A percentile compares a stretch with the other conserved stretches of the same genome.
Evolutionary conservation across 2,888 invertebrate genomes (phyloP).

Genomic region (Muschampia plurimacula): DNA sequence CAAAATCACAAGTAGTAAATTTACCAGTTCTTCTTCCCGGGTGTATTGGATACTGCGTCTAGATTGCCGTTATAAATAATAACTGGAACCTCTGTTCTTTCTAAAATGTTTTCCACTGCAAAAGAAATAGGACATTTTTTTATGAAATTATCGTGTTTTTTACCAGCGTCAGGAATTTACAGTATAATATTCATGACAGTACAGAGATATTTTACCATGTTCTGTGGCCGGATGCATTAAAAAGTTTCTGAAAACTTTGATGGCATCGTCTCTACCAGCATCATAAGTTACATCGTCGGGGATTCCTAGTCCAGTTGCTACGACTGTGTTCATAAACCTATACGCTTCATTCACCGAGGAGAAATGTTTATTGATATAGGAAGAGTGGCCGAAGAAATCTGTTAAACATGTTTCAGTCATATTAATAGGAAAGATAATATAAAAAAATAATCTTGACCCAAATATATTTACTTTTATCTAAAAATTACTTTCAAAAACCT

Average conservation of each 20-base stretch:
- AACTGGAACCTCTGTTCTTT: slow-evolving; percentile 87
- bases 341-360: slow-evolving; percentile 56
- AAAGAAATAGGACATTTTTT: slow-evolving; percentile 39
- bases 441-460: too few relatives aligned
- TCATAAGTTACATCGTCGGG: slow-evolving; percentile 87
- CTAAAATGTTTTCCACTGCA: slow-evolving; percentile 88
- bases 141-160: not conserved
- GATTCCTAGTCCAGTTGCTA: slow-evolving; percentile 88
- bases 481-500: too few relatives aligned
- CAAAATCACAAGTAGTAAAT: not conserved
- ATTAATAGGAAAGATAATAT: too few relatives aligned
- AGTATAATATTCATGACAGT: not conserved
- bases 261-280: slow-evolving; percentile 82
- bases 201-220: slow-evolving; percentile 75
- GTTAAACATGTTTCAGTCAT: slow-evolving; percentile 23
- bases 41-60: slow-evolving; percentile 93
- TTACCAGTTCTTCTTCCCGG: slow-evolving; percentile 80
- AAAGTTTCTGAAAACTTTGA: slow-evolving; percentile 81
- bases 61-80: slow-evolving; percentile 92
- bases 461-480: too few relatives aligned
- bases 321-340: slow-evolving; percentile 89
- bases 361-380: slow-evolving; percentile 54
- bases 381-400: slow-evolving; percentile 62
- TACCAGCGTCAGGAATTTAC: not conserved
- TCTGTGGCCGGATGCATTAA: slow-evolving; percentile 91